A percentile compares a stretch with the other conserved stretches of the same genome.
These are phyloP conservation scores for Tachypleus tridentatus DNA, from an alignment of 1,140 invertebrate genomes.

Conservation along the genomic window DNA sequence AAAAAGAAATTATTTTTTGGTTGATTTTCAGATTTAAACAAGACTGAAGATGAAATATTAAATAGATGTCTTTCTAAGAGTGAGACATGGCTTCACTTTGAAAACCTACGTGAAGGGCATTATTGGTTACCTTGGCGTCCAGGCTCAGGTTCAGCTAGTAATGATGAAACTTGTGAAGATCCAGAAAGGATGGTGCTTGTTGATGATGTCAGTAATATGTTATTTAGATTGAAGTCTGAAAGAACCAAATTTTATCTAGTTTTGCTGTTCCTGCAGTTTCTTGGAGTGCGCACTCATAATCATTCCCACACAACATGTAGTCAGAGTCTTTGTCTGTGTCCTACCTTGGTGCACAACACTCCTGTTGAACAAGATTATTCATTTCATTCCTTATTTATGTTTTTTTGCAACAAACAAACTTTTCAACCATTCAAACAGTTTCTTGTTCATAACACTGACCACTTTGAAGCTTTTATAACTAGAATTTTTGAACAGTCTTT, in stretches of 20 bases:
- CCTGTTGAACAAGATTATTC: no score
- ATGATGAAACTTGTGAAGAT: conserved; percentile 38
- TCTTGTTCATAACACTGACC: no score
- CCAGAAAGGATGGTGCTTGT: conserved; percentile 36
- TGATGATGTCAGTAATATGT: conserved; percentile 33
- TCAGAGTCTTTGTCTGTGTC: no score
- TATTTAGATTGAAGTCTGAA: conserved; percentile 29
- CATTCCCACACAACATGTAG: no score
- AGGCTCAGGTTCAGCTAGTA: conserved; percentile 28
- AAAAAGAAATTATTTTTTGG: conserved; percentile 11
- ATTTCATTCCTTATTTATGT: no score
- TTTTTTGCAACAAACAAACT: no score
- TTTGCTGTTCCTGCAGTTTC: conserved; percentile 31
- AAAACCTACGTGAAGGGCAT: conserved; percentile 30
- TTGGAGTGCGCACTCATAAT: conserved; percentile 21
- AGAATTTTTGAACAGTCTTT: no score
- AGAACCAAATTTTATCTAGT: conserved; percentile 30
- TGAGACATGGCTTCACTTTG: conserved; percentile 36
- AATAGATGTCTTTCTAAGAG: conserved; percentile 22
- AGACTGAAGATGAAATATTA: conserved; percentile 26
- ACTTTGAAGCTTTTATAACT: no score
- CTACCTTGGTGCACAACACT: no score
- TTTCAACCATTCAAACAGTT: no score
- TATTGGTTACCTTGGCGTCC: conserved; percentile 39
- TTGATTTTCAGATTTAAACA: conserved; percentile 23